A percentile compares a stretch with the other conserved stretches of the same genome.
phyloP scores from a whole-genome alignment of 2,888 invertebrate species.

The Pantelozetes paolii region DNA sequence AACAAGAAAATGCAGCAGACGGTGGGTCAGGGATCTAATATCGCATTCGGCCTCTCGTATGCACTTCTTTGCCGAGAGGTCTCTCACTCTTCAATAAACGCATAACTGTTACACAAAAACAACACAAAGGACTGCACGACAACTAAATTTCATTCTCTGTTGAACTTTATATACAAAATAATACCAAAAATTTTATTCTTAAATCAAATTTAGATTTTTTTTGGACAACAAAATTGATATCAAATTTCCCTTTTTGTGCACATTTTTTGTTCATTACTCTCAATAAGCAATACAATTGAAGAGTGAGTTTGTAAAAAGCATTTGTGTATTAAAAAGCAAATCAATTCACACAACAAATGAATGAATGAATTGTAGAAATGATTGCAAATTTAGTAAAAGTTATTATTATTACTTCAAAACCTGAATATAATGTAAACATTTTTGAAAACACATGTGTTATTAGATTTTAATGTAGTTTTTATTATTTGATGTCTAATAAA shows the following conservation, averaged over 20 bases:
- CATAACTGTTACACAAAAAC: constrained; percentile 31
- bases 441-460: constrained; percentile 26
- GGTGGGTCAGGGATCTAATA: constrained; percentile 33
- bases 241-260: neutral
- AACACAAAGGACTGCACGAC: constrained; percentile 19
- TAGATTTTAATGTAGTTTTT: constrained; percentile 21
- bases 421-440: neutral
- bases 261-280: neutral
- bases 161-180: neutral
- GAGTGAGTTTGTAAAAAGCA: too few relatives aligned
- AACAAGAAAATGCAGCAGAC: constrained; percentile 36
- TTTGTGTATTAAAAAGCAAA: neutral
- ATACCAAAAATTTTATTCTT: constrained; percentile 1
- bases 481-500: constrained; percentile 4
- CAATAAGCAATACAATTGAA: too few relatives aligned
- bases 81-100: constrained; percentile 8
- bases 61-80: constrained; percentile 4
- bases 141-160: constrained; percentile 29
- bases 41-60: constrained; percentile 2
- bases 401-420: neutral
- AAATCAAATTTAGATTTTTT: neutral
- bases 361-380: neutral
- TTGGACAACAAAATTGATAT: neutral
- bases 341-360: neutral
- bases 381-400: neutral